Base-by-base conservation (phyloP, 1,140 invertebrate species). In the Zaprionus capensis region DNA sequence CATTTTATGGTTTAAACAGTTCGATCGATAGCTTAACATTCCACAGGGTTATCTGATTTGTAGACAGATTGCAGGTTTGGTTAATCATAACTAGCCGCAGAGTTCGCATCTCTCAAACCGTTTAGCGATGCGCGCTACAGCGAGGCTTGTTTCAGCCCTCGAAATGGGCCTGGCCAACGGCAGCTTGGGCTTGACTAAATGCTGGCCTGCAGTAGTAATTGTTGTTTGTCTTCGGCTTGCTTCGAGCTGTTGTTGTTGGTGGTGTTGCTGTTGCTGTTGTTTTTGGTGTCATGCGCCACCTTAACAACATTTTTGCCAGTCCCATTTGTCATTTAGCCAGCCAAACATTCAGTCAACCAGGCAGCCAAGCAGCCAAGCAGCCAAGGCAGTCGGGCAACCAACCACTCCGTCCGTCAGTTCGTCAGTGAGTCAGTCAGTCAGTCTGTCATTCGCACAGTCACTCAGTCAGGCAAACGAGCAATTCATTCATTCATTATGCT, bases 401-500 rank as follows among this genome's bases (percentile, higher is more conserved):
- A 31, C 7, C 28, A 63, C 17, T 34, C 46, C 36, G 44, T 41
- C 63, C 56, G 71, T 26, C 69, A 68, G 17, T 34, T 46, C 41
- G 57, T 46, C 49, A 56, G 49, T 34, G 0, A 7, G 28, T 31
- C 26, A 28, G 26, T 26, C 26, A 5, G 26, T 20, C 63, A 58
- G 49, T 41, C 28, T 24, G 31, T 12, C 46, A 61, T 34, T 41
- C 41, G 22, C 22, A 9, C 67, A 67, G 15, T 44, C 38, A 5
- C 5, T 17, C 41, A 46, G n/a, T 46, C 7, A 46, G n/a, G 24
- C 20, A 62, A 80, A 80, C 64, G 26, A 80, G 72, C 83, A 81
- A 87, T 86, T 83, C 84, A 88, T 87, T 87, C 84, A 88, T 87
- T 87, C 84, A 87, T 87, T 87, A 87, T 87, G 83, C 79, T 71